A percentile compares a stretch with the other conserved stretches of the same genome.
phyloP scores from a whole-genome alignment of 2,113 vertebrate species.

The Nycticorax nycticorax region DNA sequence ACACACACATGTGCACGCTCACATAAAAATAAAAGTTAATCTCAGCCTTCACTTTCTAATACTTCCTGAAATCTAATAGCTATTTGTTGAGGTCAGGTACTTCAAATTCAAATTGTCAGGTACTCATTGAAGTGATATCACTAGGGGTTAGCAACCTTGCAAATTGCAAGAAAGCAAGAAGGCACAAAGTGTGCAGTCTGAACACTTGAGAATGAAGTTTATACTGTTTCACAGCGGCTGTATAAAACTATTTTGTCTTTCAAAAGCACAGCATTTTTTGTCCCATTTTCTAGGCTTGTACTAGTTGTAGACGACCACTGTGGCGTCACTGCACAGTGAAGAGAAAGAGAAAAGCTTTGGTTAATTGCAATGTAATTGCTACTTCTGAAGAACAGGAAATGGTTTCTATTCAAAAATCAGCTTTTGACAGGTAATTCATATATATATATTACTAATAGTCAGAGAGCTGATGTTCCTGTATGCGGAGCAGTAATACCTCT shows the following conservation, averaged over 20 bases:
- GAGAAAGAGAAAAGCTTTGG: not conserved
- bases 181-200: not conserved
- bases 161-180: not conserved
- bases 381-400: not conserved
- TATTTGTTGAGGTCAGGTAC: not conserved
- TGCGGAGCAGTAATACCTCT: not conserved
- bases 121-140: not conserved
- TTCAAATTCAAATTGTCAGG: not conserved
- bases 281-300: not conserved
- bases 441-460: not conserved
- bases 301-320: not conserved
- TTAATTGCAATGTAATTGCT: not conserved
- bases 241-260: not conserved
- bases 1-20: fast-evolving
- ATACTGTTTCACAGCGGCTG: not conserved
- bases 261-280: not conserved
- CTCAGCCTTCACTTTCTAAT: not conserved
- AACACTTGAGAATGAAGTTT: not conserved
- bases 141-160: not conserved
- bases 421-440: not conserved
- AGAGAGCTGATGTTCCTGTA: not conserved
- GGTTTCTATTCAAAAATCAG: not conserved
- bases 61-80: not conserved
- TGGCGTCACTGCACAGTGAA: not conserved
- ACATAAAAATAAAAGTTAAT: not conserved